Conservation (phyloP, 2,113 vertebrate species). For the Saccopteryx bilineata region DNA sequence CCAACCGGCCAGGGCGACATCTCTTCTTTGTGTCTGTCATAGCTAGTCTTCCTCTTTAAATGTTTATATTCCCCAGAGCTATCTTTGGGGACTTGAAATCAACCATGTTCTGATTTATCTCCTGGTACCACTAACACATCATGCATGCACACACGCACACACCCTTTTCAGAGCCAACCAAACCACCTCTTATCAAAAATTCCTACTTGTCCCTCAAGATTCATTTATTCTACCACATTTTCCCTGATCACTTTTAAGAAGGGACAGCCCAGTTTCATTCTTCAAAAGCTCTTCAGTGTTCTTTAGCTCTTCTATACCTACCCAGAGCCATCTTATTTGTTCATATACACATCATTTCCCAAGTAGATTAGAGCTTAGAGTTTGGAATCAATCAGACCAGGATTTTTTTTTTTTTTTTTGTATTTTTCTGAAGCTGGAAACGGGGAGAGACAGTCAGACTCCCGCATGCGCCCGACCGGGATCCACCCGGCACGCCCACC, state of each 20-base stretch:
- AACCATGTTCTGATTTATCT: slow-evolving; percentile 11
- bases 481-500: too few species aligned
- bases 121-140: neutral
- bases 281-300: neutral
- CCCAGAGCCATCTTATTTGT: neutral
- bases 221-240: neutral
- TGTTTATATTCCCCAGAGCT: slow-evolving; percentile 19
- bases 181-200: neutral
- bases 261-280: neutral
- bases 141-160: neutral
- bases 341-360: neutral
- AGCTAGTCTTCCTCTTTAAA: neutral
- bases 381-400: neutral
- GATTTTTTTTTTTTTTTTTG: too few species aligned
- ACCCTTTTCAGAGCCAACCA: neutral
- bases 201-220: neutral
- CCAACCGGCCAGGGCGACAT: too few species aligned
- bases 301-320: neutral
- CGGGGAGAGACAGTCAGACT: too few species aligned
- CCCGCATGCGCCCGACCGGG: too few species aligned
- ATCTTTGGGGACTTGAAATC: neutral
- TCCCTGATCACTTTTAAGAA: neutral
- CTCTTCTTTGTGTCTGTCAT: neutral
- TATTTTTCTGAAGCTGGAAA: too few species aligned
- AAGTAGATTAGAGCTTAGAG: neutral